phyloP scores from a whole-genome alignment of 2,113 vertebrate genomes.

The Fulmarus glacialis region DNA sequence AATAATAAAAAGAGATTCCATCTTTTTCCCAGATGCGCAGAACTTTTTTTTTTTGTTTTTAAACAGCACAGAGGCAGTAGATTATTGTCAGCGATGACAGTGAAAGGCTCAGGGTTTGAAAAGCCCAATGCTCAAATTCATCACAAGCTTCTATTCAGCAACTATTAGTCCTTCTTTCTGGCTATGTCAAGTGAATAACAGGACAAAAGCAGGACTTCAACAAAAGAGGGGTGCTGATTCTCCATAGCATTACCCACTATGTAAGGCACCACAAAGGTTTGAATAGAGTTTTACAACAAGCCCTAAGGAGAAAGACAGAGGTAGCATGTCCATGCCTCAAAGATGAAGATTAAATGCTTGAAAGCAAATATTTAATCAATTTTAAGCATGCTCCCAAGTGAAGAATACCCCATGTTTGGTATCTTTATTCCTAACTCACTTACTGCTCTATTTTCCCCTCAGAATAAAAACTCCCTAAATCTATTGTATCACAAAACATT shows the following conservation, averaged over 20 bases:
- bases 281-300: slow-evolving; percentile 38
- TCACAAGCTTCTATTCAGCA: background rate
- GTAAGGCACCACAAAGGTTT: background rate
- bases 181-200: background rate
- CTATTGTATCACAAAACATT: slow-evolving; percentile 3
- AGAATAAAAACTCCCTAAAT: background rate
- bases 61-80: background rate
- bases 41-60: background rate
- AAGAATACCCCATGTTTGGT: background rate
- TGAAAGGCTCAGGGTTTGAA: background rate
- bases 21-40: background rate
- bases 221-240: slow-evolving; percentile 20
- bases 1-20: background rate
- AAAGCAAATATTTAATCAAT: slow-evolving; percentile 45
- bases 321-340: background rate
- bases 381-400: slow-evolving; percentile 22
- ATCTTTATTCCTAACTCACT: slow-evolving; percentile 18
- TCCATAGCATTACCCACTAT: background rate
- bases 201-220: slow-evolving; percentile 38
- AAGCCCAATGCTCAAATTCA: slow-evolving; percentile 11
- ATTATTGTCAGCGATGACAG: background rate
- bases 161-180: background rate
- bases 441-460: background rate
- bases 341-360: slow-evolving; percentile 25
- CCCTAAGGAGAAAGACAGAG: slow-evolving; percentile 2